Conservation (phyloP, 2,888 invertebrate genomes). For the Drosophila helvetica region DNA sequence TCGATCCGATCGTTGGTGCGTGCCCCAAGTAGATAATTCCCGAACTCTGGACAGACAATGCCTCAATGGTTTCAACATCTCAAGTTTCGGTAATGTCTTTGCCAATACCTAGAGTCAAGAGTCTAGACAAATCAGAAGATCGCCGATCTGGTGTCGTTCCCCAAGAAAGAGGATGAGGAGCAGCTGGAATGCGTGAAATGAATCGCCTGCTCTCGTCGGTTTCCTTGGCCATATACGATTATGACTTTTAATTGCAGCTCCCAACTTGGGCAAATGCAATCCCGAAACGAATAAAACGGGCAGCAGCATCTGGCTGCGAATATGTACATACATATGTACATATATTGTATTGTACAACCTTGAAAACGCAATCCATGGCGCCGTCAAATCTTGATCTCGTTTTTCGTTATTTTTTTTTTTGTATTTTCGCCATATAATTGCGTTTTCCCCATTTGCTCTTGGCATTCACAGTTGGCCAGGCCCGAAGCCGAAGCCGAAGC, state of each 20-base stretch:
- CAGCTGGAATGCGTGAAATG: constrained; percentile 43
- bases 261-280: constrained; percentile 75
- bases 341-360: constrained; percentile 56
- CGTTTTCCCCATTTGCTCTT: constrained; percentile 70
- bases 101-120: constrained; percentile 4
- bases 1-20: constrained; percentile 28
- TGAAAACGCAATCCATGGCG: constrained; percentile 74
- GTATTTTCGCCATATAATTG: constrained; percentile 57
- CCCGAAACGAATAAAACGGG: constrained; percentile 23
- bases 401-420: constrained; percentile 38
- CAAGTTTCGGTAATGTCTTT: constrained; percentile 63
- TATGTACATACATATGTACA: constrained; percentile 29
- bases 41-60: constrained; percentile 44
- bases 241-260: constrained; percentile 71
- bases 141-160: constrained; percentile 61
- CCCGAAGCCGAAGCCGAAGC: constrained; percentile 31
- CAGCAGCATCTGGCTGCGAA: too few relatives aligned
- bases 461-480: constrained; percentile 62
- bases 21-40: constrained; percentile 35
- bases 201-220: constrained; percentile 10
- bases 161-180: constrained; percentile 50
- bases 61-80: constrained; percentile 67
- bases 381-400: constrained; percentile 76
- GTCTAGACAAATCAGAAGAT: constrained; percentile 40
- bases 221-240: constrained; percentile 60